phyloP scores from a whole-genome alignment of 2,113 vertebrate species.

The Coryphaenoides rupestris region DNA sequence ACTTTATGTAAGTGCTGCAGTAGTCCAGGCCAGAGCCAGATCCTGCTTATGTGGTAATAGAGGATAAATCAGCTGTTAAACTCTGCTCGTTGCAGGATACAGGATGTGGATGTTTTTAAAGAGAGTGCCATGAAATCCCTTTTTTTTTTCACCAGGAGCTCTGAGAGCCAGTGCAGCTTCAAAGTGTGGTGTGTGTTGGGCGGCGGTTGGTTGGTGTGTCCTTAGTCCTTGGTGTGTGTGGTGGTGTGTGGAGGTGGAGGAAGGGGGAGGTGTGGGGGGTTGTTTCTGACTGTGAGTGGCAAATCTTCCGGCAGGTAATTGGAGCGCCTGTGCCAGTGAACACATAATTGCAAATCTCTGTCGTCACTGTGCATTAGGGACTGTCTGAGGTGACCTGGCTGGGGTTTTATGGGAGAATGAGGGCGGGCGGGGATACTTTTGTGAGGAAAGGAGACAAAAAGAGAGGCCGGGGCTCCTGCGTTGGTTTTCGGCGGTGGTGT shows the following conservation, averaged over 20 bases:
- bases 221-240: too few relatives aligned
- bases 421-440: slow-evolving; percentile 26
- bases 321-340: slow-evolving; percentile 40
- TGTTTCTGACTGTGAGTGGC: too few relatives aligned
- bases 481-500: too few relatives aligned
- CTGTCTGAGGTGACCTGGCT: slow-evolving; percentile 11
- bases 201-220: too few relatives aligned
- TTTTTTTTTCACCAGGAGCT: slow-evolving; percentile 64
- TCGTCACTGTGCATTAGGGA: slow-evolving; percentile 36
- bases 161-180: slow-evolving; percentile 41
- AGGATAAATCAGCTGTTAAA: slow-evolving; percentile 69
- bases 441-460: slow-evolving; percentile 33
- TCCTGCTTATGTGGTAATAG: slow-evolving; percentile 46
- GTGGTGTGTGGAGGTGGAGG: too few relatives aligned
- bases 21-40: slow-evolving; percentile 50
- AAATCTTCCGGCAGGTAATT: slow-evolving; percentile 64
- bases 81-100: slow-evolving; percentile 48
- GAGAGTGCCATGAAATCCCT: slow-evolving; percentile 63
- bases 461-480: too few relatives aligned
- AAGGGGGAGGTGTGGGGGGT: too few relatives aligned
- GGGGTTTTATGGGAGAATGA: slow-evolving; percentile 18
- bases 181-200: slow-evolving; percentile 42
- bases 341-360: slow-evolving; percentile 46
- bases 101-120: slow-evolving; percentile 60
- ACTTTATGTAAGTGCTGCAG: slow-evolving; percentile 31